phyloP scores from a whole-genome alignment of 2,797 vertebrate species.

The Rhinella marina region DNA sequence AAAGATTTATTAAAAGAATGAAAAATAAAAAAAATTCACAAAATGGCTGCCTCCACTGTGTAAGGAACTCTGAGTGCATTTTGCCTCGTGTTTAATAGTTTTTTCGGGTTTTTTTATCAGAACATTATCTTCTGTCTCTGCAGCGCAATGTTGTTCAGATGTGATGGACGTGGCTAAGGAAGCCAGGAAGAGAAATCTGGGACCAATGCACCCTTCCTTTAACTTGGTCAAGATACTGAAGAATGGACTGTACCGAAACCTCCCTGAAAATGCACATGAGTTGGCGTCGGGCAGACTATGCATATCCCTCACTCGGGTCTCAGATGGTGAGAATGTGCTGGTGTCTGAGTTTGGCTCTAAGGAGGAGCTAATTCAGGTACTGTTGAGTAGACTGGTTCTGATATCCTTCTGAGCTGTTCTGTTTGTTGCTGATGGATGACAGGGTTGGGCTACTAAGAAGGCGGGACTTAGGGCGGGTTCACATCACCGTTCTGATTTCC shows the following conservation, averaged over 20 bases:
- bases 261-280: slow-evolving; percentile 81
- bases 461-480: too few species aligned
- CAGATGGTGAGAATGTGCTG: slow-evolving; percentile 86
- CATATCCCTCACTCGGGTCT: slow-evolving; percentile 90
- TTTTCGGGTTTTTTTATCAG: not conserved
- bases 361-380: slow-evolving; percentile 90
- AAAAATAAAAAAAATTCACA: too few species aligned
- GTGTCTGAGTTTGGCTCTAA: slow-evolving; percentile 89
- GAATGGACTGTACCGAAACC: slow-evolving; percentile 72
- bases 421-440: not conserved
- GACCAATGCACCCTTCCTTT: slow-evolving; percentile 88
- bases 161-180: slow-evolving; percentile 76
- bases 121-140: slow-evolving; percentile 29
- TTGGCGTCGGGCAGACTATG: slow-evolving; percentile 78
- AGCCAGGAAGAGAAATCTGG: slow-evolving; percentile 82
- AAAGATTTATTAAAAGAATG: too few species aligned
- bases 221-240: slow-evolving; percentile 80
- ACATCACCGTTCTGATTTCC: too few species aligned
- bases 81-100: not conserved
- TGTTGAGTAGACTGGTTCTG: not conserved
- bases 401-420: not conserved
- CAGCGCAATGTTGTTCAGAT: slow-evolving; percentile 83
- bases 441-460: too few species aligned
- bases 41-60: too few species aligned
- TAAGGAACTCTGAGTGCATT: too few species aligned